Evolutionary conservation across 53 echinoderm and acorn worm species (phyloP).

Genomic region (Holothuria leucospilota): DNA sequence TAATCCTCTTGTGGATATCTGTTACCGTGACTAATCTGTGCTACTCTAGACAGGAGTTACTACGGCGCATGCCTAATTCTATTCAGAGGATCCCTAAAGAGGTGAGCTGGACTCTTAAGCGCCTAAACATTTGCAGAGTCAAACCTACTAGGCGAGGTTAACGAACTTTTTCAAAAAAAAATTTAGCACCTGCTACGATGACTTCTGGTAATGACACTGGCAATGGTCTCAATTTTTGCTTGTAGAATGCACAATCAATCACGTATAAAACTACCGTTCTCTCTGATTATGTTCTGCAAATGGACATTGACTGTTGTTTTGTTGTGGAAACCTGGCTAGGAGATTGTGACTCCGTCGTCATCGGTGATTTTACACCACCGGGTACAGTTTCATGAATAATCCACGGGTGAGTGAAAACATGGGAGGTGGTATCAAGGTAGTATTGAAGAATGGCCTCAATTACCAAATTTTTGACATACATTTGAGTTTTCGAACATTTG

Average conservation of each 20-base stretch:
- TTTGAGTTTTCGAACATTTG: too few relatives aligned
- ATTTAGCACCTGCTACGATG: background rate
- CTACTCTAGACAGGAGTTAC: background rate
- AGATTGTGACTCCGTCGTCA: constrained; percentile 12
- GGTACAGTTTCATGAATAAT: background rate
- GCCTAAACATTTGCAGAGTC: background rate
- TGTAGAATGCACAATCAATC: constrained; percentile 22
- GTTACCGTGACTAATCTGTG: background rate
- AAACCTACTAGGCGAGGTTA: background rate
- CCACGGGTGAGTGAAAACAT: background rate
- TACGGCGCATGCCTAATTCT: background rate
- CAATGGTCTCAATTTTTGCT: background rate
- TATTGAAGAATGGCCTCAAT: too few relatives aligned
- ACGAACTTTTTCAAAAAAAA: background rate
- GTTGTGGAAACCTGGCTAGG: constrained; percentile 14
- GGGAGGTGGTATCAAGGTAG: background rate
- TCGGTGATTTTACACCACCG: constrained; percentile 6
- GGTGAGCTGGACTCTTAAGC: background rate
- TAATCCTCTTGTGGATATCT: background rate
- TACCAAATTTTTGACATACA: too few relatives aligned
- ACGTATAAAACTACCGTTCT: background rate
- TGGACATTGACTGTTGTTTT: constrained; percentile 13
- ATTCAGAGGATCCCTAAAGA: background rate
- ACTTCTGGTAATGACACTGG: background rate
- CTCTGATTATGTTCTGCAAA: constrained; percentile 14